phyloP scores from a whole-genome alignment of 2,888 invertebrate genomes.

The Cybosia mesomella region DNA sequence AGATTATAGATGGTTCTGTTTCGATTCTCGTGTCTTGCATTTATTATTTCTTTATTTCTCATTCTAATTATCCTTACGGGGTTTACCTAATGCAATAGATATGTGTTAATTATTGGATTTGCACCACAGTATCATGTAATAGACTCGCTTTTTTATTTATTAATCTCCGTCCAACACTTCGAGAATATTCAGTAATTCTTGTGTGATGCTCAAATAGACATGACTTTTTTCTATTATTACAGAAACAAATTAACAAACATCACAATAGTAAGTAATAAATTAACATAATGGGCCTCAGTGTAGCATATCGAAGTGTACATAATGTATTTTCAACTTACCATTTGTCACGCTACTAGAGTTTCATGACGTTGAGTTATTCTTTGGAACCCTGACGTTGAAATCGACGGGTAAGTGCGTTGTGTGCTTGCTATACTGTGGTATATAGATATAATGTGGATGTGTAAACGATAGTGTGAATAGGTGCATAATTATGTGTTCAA shows the following conservation, averaged over 20 bases:
- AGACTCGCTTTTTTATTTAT: no score
- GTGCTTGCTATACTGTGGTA: background rate
- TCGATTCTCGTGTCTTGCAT: background rate
- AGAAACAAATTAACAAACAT: background rate
- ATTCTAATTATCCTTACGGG: no score
- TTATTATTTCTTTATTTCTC: no score
- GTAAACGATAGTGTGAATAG: background rate
- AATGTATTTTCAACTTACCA: background rate
- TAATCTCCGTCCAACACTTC: background rate
- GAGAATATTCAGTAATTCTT: background rate
- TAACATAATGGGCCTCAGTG: no score
- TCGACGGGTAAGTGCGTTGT: background rate
- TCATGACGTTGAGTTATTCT: background rate
- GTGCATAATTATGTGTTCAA: background rate
- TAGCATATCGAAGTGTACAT: background rate
- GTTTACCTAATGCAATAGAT: no score
- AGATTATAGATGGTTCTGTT: no score
- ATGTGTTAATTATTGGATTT: no score
- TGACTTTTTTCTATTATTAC: background rate
- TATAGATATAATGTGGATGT: background rate
- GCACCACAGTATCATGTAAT: no score
- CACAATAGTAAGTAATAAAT: background rate
- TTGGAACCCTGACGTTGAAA: background rate
- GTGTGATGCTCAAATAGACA: background rate
- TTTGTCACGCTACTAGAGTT: background rate